Conservation (phyloP, 1,140 invertebrate species). For the silkworm (Bombyx mori) region DNA sequence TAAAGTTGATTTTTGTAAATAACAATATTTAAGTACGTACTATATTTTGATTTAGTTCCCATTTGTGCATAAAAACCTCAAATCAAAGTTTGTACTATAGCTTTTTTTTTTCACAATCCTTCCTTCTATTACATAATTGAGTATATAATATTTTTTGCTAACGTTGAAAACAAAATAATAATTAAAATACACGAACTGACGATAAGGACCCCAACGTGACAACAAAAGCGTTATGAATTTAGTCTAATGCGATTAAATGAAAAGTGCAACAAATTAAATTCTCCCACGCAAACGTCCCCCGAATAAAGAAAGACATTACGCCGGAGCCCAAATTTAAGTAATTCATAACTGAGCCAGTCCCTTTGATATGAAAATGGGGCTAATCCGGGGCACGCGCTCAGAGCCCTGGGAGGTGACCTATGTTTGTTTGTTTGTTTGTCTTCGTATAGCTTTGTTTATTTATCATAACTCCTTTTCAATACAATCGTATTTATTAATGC, state of each 20-base stretch:
- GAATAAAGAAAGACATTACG: conserved; percentile 49
- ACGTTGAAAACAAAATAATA: too few relatives aligned
- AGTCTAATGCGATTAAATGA: conserved; percentile 45
- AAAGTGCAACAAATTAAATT: conserved; percentile 59
- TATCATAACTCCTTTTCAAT: conserved; percentile 51
- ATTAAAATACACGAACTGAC: conserved; percentile 21
- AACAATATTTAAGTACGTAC: too few relatives aligned
- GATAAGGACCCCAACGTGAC: conserved; percentile 24
- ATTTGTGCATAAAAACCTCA: too few relatives aligned
- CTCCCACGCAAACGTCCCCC: conserved; percentile 49
- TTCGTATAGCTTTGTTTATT: conserved; percentile 33
- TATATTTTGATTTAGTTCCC: too few relatives aligned
- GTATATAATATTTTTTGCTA: too few relatives aligned
- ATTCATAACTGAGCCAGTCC: conserved; percentile 51
- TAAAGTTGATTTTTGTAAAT: too few relatives aligned
- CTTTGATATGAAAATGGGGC: conserved; percentile 66
- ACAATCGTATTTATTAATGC: conserved; percentile 48
- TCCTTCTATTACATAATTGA: too few relatives aligned
- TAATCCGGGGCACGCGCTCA: conserved; percentile 57
- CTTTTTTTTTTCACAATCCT: too few relatives aligned
- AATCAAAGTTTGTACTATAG: too few relatives aligned
- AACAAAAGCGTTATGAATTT: conserved; percentile 11
- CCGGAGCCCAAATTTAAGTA: conserved; percentile 39
- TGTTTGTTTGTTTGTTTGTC: conserved; percentile 43
- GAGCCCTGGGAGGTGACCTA: conserved; percentile 34